These are phyloP conservation scores for Platorchestia sp. DNA, from an alignment of 1,140 invertebrate genomes.

Conservation along the genomic window DNA sequence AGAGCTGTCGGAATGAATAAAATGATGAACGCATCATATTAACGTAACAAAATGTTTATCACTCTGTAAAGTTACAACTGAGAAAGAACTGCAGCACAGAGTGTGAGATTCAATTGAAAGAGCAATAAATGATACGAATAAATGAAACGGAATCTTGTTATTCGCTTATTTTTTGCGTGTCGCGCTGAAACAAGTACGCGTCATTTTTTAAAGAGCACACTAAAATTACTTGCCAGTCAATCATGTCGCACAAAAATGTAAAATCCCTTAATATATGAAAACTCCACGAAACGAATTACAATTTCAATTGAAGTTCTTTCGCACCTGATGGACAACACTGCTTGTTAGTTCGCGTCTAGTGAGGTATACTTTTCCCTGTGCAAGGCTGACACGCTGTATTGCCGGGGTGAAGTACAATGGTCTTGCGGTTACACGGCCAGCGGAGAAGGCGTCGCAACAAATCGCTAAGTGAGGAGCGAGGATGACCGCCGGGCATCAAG, in stretches of 20 bases:
- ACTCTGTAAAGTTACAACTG: no score
- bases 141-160: no score
- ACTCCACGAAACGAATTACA: not conserved
- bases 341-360: not conserved
- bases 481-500: not conserved
- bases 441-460: not conserved
- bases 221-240: no score
- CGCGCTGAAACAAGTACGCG: no score
- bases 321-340: not conserved
- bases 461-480: not conserved
- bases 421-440: not conserved
- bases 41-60: no score
- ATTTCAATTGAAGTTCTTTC: not conserved
- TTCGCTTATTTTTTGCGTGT: no score
- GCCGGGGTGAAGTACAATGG: not conserved
- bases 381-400: not conserved
- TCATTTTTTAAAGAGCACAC: no score
- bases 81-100: not conserved
- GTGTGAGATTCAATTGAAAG: not conserved
- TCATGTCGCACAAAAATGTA: no score
- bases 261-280: no score
- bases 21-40: no score
- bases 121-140: no score
- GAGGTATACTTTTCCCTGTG: not conserved
- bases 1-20: no score